phyloP scores from a whole-genome alignment of 2,888 invertebrate genomes.

The Pantelozetes paolii region DNA sequence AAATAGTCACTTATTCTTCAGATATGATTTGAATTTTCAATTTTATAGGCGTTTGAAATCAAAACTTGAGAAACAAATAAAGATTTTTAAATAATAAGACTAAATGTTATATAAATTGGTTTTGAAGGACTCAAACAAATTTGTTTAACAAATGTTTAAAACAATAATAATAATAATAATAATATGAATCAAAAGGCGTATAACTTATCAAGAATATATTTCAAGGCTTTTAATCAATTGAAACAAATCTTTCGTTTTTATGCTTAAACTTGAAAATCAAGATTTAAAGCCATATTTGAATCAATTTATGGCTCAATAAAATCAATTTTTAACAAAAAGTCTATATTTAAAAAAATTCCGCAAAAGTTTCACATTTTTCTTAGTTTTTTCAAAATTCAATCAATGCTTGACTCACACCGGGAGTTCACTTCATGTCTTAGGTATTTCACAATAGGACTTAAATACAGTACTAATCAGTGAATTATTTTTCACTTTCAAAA shows the following conservation, averaged over 20 bases:
- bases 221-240: not conserved
- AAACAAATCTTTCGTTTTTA: not conserved
- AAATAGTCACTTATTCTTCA: too few relatives aligned
- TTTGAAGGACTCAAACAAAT: not conserved
- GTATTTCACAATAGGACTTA: too few relatives aligned
- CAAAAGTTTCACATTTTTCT: too few relatives aligned
- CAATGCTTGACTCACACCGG: too few relatives aligned
- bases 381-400: too few relatives aligned
- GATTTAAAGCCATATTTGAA: not conserved
- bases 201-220: not conserved
- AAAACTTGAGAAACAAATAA: not conserved
- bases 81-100: not conserved
- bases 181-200: not conserved
- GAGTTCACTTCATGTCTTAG: too few relatives aligned
- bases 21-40: not conserved
- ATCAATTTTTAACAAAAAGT: conserved; percentile 12
- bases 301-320: not conserved
- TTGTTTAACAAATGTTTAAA: conserved; percentile 13
- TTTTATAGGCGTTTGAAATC: not conserved
- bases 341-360: too few relatives aligned
- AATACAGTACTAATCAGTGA: too few relatives aligned
- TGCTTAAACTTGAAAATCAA: not conserved
- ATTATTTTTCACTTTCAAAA: too few relatives aligned
- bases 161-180: not conserved
- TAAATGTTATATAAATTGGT: not conserved